These are phyloP conservation scores for Kryphioiulus occultus DNA, from an alignment of 2,888 invertebrate genomes.

Conservation along the genomic window DNA sequence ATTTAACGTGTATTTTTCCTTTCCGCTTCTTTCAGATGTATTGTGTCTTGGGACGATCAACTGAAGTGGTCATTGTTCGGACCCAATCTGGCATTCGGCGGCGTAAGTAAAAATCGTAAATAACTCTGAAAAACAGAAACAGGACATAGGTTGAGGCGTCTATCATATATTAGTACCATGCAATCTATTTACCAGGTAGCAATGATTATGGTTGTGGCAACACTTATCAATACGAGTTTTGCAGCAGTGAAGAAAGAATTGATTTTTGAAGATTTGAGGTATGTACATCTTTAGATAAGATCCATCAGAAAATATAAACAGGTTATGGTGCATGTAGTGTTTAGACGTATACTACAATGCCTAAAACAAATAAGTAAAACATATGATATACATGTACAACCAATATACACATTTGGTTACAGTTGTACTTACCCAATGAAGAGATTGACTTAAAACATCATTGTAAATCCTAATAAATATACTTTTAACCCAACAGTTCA, in stretches of 20 bases:
- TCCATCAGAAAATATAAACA: not conserved
- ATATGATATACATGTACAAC: not conserved
- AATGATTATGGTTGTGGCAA: slow-evolving; percentile 16
- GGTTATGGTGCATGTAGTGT: not conserved
- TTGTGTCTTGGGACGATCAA: slow-evolving; percentile 55
- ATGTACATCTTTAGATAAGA: not conserved
- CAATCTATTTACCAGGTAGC: not conserved
- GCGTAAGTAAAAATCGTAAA: slow-evolving; percentile 51
- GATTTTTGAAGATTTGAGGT: slow-evolving; percentile 47
- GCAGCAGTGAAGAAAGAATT: slow-evolving; percentile 48
- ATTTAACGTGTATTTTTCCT: not conserved
- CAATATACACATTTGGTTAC: not conserved
- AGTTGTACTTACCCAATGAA: not conserved
- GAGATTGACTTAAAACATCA: not conserved
- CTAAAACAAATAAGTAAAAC: too few relatives aligned
- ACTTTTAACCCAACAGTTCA: slow-evolving; percentile 41
- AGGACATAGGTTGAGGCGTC: not conserved
- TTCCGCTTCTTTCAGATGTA: slow-evolving; percentile 52
- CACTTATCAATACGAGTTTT: slow-evolving; percentile 43
- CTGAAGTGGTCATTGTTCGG: slow-evolving; percentile 55
- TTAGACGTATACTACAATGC: not conserved
- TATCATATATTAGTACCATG: not conserved
- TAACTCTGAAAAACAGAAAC: not conserved
- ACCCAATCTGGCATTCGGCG: slow-evolving; percentile 53
- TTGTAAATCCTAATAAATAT: not conserved